Evolutionary conservation across 2,888 invertebrate genomes (phyloP), one percentile per base, ranked within the genome.

Genomic region (Abrostola tripartita): DNA sequence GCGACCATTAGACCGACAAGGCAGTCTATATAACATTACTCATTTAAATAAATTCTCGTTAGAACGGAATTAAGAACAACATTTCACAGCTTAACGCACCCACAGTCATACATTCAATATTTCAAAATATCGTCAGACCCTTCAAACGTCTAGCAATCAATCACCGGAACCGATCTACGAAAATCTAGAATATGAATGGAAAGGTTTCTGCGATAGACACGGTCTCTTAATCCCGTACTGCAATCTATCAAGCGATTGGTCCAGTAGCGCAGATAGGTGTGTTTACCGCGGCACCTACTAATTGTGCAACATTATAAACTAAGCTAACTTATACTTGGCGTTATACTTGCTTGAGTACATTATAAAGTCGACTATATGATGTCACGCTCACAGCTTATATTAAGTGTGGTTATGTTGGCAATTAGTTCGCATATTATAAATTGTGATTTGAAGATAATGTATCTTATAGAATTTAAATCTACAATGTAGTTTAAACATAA

Each of bases 211-310:
- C 55, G 53, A 67, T 59, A 65, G 65, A 61, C 60, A 77, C 61
- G 74, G 57, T 79, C 72, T 60, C 64, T 67, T 76, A 65, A 38
- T 37, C 52, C 7, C 37, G 56, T 51, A 58, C 57, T 36, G 61
- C 63, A 63, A 65, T 79, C 52, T 42, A 64, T 64, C 61, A 61
- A 6, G 10, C 51, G 49, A n/a, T 61, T 44, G 37, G 14, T 24
- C 9, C 8, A 49, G 42, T 60, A 8, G 41, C 58, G 36, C 14
- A 56, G 53, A 51, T 52, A 49, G 10, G 8, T 0, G 12, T 10
- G 47, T 61, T 51, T n/a, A n/a, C 55, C 14, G n/a, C 11, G 14
- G 24, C 53, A 57, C 58, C 50, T 59, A 53, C 10, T 55, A 57
- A 57, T 71, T 67, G 51, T 35, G 53, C 41, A 79, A 68, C 57